These are phyloP conservation scores for Engystomops pustulosus DNA, from an alignment of 2,113 vertebrate species.

Conservation along the genomic window DNA sequence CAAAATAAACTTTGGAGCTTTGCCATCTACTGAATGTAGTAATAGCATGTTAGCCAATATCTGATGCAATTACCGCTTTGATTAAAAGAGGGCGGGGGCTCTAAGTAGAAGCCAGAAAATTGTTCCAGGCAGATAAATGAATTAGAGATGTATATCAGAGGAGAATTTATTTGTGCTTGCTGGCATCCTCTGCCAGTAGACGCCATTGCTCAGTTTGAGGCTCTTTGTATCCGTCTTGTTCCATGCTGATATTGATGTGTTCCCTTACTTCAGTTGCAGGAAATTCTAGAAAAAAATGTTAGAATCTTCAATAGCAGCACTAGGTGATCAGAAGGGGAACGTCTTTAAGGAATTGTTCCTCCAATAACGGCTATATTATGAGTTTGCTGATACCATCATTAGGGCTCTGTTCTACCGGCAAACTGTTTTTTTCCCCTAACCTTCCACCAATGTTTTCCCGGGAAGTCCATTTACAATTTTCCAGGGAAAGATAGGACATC, in stretches of 20 bases:
- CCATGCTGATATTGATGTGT: neutral
- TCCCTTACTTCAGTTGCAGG: neutral
- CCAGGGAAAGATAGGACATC: too few relatives aligned
- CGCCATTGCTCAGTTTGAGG: constrained; percentile 14
- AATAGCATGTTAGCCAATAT: constrained; percentile 37
- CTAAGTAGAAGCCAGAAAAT: constrained; percentile 47
- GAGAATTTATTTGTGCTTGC: constrained; percentile 27
- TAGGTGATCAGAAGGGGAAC: too few relatives aligned
- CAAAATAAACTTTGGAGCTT: neutral
- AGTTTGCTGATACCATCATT: too few relatives aligned
- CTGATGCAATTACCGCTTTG: constrained; percentile 29
- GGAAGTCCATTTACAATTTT: too few relatives aligned
- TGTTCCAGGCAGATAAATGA: constrained; percentile 38
- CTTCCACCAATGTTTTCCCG: too few relatives aligned
- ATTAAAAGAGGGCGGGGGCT: constrained; percentile 44
- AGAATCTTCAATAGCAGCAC: too few relatives aligned
- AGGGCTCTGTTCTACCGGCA: too few relatives aligned
- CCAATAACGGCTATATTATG: too few relatives aligned
- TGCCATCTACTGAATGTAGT: constrained; percentile 20
- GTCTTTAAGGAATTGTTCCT: too few relatives aligned
- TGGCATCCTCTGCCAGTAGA: neutral
- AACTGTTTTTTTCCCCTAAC: too few relatives aligned
- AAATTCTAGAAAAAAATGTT: too few relatives aligned
- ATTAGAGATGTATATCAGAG: constrained; percentile 43
- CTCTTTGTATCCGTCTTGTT: neutral